Evolutionary conservation across 2,888 invertebrate genomes (phyloP), one percentile per base, ranked within the genome.

Genomic region (Cinara cedri): DNA sequence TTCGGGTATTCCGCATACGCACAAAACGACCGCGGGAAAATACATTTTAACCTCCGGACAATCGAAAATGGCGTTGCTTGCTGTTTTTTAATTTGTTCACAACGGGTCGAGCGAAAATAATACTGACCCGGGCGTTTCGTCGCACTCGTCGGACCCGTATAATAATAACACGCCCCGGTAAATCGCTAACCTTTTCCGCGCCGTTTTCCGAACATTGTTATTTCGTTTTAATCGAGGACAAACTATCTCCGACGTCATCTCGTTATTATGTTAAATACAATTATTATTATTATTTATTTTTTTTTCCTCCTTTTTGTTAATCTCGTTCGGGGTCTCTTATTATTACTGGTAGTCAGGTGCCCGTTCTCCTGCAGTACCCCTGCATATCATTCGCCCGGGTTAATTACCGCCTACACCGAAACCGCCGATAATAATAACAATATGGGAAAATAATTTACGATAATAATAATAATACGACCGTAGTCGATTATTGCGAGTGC

Each of bases 211-310:
- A 72, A 62, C n/a, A n/a, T n/a, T n/a, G n/a, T n/a, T n/a, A n/a
- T n/a, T 62, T 49, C 19, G 19, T 49, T 4, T 62, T 49, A 26
- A 34, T 49, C 72, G 72, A 72, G 72, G 72, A 72, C 72, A 62
- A 62, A 62, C 72, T 51, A 72, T 62, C 62, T 60, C 60, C 44
- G 44, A 9, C 49, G 16, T 51, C 26, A 68, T 44, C 49, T n/a
- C n/a, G n/a, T n/a, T n/a, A n/a, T n/a, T n/a, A n/a, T n/a, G n/a
- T n/a, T n/a, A n/a, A n/a, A n/a, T n/a, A n/a, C n/a, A n/a, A n/a
- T n/a, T n/a, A 16, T 24, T 34, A 34, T 34, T 51, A 14, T 19
- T 2, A 10, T n/a, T 34, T 62, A 3, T n/a, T 62, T 70, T 65
- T 70, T 42, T 34, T 19, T 54, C 11, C 13, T 68, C 2, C 26